A percentile compares a stretch with the other conserved stretches of the same genome.
These are phyloP conservation scores for Lepidurus arcticus DNA, from an alignment of 1,140 invertebrate genomes.

Conservation along the genomic window DNA sequence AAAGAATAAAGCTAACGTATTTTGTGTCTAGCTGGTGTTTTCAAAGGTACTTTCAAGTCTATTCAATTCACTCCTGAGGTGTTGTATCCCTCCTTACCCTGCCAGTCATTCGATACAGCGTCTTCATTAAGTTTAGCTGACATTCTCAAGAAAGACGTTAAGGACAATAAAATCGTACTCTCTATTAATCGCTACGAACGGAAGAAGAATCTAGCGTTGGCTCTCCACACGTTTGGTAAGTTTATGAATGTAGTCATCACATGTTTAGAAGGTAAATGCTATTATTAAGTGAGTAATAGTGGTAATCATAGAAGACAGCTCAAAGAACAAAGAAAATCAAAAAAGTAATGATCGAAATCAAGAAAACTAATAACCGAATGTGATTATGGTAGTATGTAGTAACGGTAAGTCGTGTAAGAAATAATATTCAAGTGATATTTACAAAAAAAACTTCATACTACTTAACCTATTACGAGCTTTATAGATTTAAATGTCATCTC, in stretches of 20 bases:
- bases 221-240: constrained; percentile 69
- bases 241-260: constrained; percentile 41
- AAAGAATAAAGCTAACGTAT: no score
- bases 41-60: constrained; percentile 72
- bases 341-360: neutral
- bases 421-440: no score
- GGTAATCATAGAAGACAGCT: no score
- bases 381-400: no score
- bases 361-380: neutral
- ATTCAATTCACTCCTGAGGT: constrained; percentile 66
- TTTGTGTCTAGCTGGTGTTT: constrained; percentile 55
- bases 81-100: constrained; percentile 90
- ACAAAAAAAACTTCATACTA: no score
- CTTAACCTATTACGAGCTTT: no score
- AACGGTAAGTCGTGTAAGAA: no score
- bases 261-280: no score
- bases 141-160: constrained; percentile 45
- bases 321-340: no score
- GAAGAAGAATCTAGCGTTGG: constrained; percentile 88
- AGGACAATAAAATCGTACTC: constrained; percentile 47
- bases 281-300: no score
- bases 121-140: constrained; percentile 11
- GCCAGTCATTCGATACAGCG: constrained; percentile 52
- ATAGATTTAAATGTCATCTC: no score
- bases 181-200: constrained; percentile 97